Evolutionary conservation across 2,797 vertebrate species (phyloP), one percentile per base, ranked within the genome.

Genomic region (Diglossa cyanea): DNA sequence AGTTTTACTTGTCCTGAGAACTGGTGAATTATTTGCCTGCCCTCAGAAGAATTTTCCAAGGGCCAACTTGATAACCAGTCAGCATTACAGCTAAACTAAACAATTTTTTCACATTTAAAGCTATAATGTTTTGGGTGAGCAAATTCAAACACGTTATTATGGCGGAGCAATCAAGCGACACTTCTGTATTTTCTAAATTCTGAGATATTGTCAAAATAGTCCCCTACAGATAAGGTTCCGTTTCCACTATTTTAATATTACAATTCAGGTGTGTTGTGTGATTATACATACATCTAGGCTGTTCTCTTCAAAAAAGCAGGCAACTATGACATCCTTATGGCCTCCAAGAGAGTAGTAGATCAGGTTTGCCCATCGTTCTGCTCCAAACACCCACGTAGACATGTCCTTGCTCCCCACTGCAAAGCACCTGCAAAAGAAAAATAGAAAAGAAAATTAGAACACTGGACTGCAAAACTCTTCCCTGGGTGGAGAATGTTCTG

Each of bases 331-430:
- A 17, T 99, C 99, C 90, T 99, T 99, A 97, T 99, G 99, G 33
- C 99, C 99, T 7, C 99, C 99, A 48, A 99, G 97, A 0, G 98
- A 98, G 75, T 99, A 99, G 97, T 99, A 99, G 96, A 99, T 98
- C 71, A 99, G 98, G 95, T 99, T 99, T 78, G 95, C 97, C 99
- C 99, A 99, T 93, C 99, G 99, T 88, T 99, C 98, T 0, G 99
- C 99, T 75, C 99, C 99, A 35, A 99, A 99, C 90, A 99, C 98
- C 99, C 99, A 99, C 0, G 99, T 99, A 3, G 99, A 99, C 98
- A 98, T 99, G 97, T 99, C 99, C 97, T 99, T 99, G 96, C 99
- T 99, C 48, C 99, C 99, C 26, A 99, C 98, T 25, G 97, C 99
- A 68, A 99, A 99, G 95, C 99, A 99, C 77, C 99, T 99, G 92